A percentile compares a stretch with the other conserved stretches of the same genome.
Conservation (phyloP, 2,888 invertebrate species). For the Megaustenia siamemsis region DNA sequence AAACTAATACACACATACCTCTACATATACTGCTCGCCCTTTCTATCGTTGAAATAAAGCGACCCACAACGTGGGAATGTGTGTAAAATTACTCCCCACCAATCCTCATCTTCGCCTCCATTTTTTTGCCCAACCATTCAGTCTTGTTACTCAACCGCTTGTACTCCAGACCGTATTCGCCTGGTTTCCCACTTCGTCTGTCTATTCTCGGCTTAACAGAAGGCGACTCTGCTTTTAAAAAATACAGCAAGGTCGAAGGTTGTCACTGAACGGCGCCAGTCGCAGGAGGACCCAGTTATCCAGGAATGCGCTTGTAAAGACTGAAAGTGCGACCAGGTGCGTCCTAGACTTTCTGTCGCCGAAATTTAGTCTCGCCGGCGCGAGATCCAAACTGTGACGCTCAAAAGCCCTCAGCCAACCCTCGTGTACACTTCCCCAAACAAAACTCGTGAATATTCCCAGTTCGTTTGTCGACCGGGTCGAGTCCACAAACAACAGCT, state of each 20-base stretch:
- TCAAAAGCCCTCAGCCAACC: not conserved
- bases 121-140: too few relatives aligned
- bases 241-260: not conserved
- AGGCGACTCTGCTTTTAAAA: not conserved
- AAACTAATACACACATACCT: too few relatives aligned
- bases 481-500: not conserved
- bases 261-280: constrained; percentile 22
- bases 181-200: too few relatives aligned
- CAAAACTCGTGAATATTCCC: not conserved
- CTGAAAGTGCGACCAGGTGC: constrained; percentile 60
- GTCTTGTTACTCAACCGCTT: too few relatives aligned
- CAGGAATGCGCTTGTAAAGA: constrained; percentile 14
- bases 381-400: not conserved
- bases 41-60: too few relatives aligned
- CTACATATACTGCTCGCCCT: too few relatives aligned
- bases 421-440: not conserved
- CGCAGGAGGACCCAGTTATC: not conserved
- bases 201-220: not conserved
- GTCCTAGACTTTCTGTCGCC: constrained; percentile 63
- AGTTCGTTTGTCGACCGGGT: too few relatives aligned
- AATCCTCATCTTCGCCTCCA: too few relatives aligned
- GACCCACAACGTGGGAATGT: too few relatives aligned
- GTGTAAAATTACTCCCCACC: too few relatives aligned
- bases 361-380: constrained; percentile 34
- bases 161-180: too few relatives aligned